phyloP scores from a whole-genome alignment of 2,113 vertebrate species.

The Ptilorrhoa leucosticta region DNA sequence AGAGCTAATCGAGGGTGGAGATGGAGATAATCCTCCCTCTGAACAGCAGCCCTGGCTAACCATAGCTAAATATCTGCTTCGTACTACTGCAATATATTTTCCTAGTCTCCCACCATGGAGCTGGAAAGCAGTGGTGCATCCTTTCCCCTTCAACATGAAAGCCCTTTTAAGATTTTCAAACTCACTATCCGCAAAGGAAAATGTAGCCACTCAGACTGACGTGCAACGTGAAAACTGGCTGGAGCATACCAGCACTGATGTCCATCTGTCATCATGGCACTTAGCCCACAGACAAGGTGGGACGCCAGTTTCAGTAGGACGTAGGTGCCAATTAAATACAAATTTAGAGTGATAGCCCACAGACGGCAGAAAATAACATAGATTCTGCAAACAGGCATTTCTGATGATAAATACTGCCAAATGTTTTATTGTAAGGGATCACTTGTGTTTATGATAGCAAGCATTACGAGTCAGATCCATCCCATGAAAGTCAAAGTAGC shows the following conservation, averaged over 20 bases:
- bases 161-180: not conserved
- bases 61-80: not conserved
- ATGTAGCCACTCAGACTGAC: not conserved
- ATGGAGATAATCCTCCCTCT: not conserved
- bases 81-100: rapidly evolving
- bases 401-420: constrained; percentile 48
- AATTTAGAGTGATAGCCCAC: constrained; percentile 60
- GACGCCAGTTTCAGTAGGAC: not conserved
- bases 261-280: constrained; percentile 70
- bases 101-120: not conserved
- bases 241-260: constrained; percentile 57
- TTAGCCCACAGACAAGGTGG: constrained; percentile 53
- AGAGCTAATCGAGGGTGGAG: constrained; percentile 28
- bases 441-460: constrained; percentile 47
- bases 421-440: constrained; percentile 47
- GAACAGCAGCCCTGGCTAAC: not conserved
- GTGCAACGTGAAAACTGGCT: not conserved
- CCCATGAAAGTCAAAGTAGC: not conserved
- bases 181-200: not conserved
- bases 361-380: constrained; percentile 59
- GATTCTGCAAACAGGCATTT: constrained; percentile 43
- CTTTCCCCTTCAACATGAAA: not conserved
- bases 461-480: not conserved
- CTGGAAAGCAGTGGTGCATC: not conserved
- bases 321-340: constrained; percentile 57